phyloP scores from a whole-genome alignment of 1,140 invertebrate genomes.

The Helicorthomorpha holstii region DNA sequence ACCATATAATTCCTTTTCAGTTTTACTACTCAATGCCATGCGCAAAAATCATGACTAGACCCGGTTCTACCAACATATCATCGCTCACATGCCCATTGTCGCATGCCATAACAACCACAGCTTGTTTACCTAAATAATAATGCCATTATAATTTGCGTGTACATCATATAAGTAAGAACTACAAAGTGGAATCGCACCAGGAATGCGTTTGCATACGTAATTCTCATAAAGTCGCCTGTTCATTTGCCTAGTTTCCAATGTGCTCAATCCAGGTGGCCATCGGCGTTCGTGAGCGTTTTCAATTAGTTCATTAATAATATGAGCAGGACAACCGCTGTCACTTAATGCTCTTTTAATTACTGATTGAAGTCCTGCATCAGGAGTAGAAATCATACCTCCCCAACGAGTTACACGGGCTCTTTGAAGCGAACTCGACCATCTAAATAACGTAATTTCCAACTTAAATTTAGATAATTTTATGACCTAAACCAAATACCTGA shows the following conservation, averaged over 20 bases:
- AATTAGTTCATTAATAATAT: slow-evolving; percentile 87
- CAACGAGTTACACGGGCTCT: slow-evolving; percentile 78
- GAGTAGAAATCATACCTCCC: slow-evolving; percentile 97
- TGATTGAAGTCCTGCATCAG: slow-evolving; percentile 74
- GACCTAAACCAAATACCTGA: too few relatives aligned
- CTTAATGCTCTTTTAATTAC: slow-evolving; percentile 81
- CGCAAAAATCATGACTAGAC: slow-evolving; percentile 95
- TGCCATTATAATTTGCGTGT: not conserved
- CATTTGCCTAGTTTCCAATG: slow-evolving; percentile 73
- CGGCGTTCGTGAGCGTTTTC: slow-evolving; percentile 89
- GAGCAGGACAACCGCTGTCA: slow-evolving; percentile 77
- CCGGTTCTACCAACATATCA: slow-evolving; percentile 88
- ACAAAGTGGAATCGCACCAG: slow-evolving; percentile 27
- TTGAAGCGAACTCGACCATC: slow-evolving; percentile 74
- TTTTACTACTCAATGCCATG: slow-evolving; percentile 94
- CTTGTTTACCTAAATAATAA: slow-evolving; percentile 54
- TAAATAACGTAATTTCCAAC: too few relatives aligned
- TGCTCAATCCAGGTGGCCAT: slow-evolving; percentile 82
- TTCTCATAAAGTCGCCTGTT: slow-evolving; percentile 83
- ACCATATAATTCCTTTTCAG: too few relatives aligned
- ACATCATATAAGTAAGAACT: not conserved
- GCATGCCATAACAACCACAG: slow-evolving; percentile 80
- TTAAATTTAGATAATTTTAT: too few relatives aligned
- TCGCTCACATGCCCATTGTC: slow-evolving; percentile 89
- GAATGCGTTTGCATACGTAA: slow-evolving; percentile 83